These are phyloP conservation scores for Symphodus melops DNA, from an alignment of 2,113 vertebrate species.

Conservation along the genomic window DNA sequence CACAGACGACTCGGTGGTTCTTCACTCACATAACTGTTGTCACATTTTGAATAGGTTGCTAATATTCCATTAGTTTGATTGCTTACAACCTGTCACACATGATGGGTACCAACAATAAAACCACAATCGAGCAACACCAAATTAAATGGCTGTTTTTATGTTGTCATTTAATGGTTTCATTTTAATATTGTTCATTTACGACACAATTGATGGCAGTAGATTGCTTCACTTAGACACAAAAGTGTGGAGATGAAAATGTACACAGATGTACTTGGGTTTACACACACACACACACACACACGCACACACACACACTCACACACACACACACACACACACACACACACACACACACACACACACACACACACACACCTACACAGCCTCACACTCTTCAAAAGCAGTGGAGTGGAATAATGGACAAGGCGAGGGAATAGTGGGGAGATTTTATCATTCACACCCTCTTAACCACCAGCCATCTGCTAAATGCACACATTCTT, in stretches of 20 bases:
- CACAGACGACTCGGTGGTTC: no score
- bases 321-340: no score
- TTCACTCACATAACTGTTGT: constrained; percentile 46
- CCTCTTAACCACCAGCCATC: constrained; percentile 76
- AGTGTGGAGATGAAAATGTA: constrained; percentile 20
- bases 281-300: constrained; percentile 21
- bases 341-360: no score
- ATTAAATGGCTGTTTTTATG: constrained; percentile 76
- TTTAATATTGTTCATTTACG: constrained; percentile 72
- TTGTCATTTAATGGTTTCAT: constrained; percentile 73
- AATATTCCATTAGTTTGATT: constrained; percentile 84
- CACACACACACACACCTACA: constrained; percentile 20
- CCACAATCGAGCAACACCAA: constrained; percentile 62
- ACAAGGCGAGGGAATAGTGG: constrained; percentile 70
- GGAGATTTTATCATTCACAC: constrained; percentile 79
- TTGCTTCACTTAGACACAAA: constrained; percentile 47
- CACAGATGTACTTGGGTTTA: background rate
- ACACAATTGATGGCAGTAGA: constrained; percentile 41
- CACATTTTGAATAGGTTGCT: constrained; percentile 70
- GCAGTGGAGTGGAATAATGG: constrained; percentile 80
- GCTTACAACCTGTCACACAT: constrained; percentile 72
- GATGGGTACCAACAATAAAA: constrained; percentile 71
- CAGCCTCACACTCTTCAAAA: constrained; percentile 41
- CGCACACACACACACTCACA: constrained; percentile 23
- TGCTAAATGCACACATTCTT: constrained; percentile 68